Evolutionary conservation across 2,113 vertebrate species (phyloP).

Genomic region (Ochotona curzoniae): DNA sequence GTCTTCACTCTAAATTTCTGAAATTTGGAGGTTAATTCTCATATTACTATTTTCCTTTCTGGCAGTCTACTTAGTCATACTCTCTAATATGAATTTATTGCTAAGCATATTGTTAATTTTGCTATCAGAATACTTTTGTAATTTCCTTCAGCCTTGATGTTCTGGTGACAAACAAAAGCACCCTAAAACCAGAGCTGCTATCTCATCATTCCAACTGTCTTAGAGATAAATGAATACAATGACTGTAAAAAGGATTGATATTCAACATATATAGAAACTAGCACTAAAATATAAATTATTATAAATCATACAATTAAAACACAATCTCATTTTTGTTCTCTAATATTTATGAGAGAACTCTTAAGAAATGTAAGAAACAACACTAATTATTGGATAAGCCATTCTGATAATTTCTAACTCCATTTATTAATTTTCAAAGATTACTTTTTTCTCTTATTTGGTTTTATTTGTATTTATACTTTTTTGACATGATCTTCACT

Average conservation of each 20-base stretch:
- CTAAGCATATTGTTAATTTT: constrained; percentile 4
- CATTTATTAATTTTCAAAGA: neutral
- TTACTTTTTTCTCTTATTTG: neutral
- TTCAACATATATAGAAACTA: constrained; percentile 33
- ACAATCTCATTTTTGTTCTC: neutral
- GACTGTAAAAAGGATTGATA: neutral
- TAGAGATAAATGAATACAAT: neutral
- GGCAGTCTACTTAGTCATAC: neutral
- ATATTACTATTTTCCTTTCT: neutral
- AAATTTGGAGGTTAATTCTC: neutral
- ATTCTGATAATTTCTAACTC: constrained; percentile 27
- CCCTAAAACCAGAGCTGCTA: neutral
- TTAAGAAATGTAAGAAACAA: neutral
- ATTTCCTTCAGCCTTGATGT: neutral
- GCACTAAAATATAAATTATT: neutral
- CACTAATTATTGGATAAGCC: neutral
- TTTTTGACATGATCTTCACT: neutral
- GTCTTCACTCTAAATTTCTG: neutral
- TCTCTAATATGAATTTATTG: neutral
- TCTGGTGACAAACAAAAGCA: neutral
- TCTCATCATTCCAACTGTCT: neutral
- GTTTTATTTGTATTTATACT: neutral
- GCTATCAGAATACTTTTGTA: neutral
- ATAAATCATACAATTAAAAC: constrained; percentile 7
- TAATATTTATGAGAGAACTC: neutral